Base-by-base conservation (phyloP, 2,888 invertebrate species). In the Lasioglossum figueresi region DNA sequence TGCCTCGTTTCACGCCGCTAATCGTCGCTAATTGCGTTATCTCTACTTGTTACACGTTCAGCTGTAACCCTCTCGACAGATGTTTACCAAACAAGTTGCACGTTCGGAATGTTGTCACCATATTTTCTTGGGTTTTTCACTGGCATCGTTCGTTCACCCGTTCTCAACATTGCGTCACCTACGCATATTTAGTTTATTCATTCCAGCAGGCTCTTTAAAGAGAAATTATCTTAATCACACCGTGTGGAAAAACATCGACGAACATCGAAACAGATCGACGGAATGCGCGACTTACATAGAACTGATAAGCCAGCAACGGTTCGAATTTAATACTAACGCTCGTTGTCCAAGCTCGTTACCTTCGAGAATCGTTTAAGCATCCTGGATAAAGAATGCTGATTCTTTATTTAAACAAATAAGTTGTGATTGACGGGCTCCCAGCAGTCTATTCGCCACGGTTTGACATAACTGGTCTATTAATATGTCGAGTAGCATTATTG, bases 401-500 rank as follows among this genome's bases (percentile, higher is more conserved):
- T 19, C 34, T 34, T 34, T 34, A 19, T 66, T 34, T 66, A 34
- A 66, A 43, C 43, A 43, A 43, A 43, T 14, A 43, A 12, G 3
- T 48, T 37, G 4, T 76, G 14, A 52, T 76, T 14, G 23, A 63
- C 45, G 40, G 4, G 27, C 10, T 23, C 27, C 56, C 45, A 52
- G 19, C 8, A 63, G 16, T 45, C 72, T 78, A 76, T 88, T 89
- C 83, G 71, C 76, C 59, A 27, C 31, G 6, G 40, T 40, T 52
- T 77, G 79, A 81, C 37, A 66, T 82, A 90, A 92, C 89, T 89
- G 85, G 59, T 86, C 83, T 89, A 91, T 91, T 89, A 86, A 90
- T 91, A 92, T 82, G 8, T 82, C 82, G 56, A 83, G 31, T 59
- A 79, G 56, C 34, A 59, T 56, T 59, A 48, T 74, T 79, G 79